Evolutionary conservation across 2,888 invertebrate genomes (phyloP).

Genomic region (Elmis aenea): DNA sequence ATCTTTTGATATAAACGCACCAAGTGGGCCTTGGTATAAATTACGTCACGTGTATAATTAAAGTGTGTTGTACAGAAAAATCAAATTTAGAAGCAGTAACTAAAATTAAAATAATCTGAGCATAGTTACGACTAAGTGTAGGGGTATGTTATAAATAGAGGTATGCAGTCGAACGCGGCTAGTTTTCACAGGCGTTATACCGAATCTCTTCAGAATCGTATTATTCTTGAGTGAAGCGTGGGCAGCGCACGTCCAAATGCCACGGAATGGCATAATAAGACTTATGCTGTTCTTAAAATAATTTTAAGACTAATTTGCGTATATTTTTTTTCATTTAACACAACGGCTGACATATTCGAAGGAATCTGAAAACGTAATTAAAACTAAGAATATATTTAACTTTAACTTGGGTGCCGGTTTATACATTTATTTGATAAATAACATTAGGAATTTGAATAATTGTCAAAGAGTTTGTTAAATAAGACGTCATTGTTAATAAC

Average conservation of each 20-base stretch:
- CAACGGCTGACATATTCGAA: too few relatives aligned
- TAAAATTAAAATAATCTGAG: conserved; percentile 44
- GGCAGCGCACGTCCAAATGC: conserved; percentile 13
- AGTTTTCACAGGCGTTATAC: conserved; percentile 23
- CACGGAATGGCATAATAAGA: conserved; percentile 24
- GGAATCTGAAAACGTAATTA: too few relatives aligned
- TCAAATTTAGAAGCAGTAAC: conserved; percentile 40
- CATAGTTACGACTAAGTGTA: conserved; percentile 38
- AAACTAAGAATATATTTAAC: too few relatives aligned
- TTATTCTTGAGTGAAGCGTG: conserved; percentile 11
- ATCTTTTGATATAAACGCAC: conserved; percentile 29
- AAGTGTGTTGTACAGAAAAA: conserved; percentile 37
- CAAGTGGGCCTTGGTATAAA: conserved; percentile 32
- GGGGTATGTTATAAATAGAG: conserved; percentile 39
- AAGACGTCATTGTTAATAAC: too few relatives aligned
- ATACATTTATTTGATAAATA: too few relatives aligned
- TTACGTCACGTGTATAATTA: conserved; percentile 39
- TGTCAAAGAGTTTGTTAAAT: too few relatives aligned
- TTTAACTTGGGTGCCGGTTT: too few relatives aligned
- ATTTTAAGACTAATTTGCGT: conserved; percentile 28
- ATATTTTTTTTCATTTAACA: conserved; percentile 25
- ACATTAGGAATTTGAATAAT: too few relatives aligned
- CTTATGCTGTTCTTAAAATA: conserved; percentile 28
- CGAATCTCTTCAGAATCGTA: conserved; percentile 11
- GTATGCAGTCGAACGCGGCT: conserved; percentile 18